Conservation (phyloP, 2,888 invertebrate species). For the Caenorhabditis japonica region DNA sequence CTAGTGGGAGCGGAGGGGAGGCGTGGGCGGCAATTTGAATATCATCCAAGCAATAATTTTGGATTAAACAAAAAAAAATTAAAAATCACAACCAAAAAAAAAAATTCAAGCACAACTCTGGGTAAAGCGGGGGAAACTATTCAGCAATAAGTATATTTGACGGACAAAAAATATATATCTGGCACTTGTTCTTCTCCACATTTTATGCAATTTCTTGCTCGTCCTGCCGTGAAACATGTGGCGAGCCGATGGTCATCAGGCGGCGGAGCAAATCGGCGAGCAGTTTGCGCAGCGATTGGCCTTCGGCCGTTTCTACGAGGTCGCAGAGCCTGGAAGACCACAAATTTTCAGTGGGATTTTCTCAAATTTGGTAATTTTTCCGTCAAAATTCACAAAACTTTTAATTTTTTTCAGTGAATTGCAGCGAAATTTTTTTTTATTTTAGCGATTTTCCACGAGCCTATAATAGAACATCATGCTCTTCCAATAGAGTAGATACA, state of each 20-base stretch:
- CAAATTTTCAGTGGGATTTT: not conserved
- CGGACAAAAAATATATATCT: too few species aligned
- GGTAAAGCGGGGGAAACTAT: not conserved
- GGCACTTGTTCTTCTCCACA: too few species aligned
- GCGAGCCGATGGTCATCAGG: not conserved
- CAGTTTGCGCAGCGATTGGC: slow-evolving; percentile 41
- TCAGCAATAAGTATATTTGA: not conserved
- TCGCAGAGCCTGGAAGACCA: slow-evolving; percentile 53
- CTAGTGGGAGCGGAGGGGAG: not conserved
- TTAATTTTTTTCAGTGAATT: too few species aligned
- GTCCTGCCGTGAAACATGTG: too few species aligned
- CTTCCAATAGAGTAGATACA: too few species aligned
- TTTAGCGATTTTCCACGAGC: too few species aligned
- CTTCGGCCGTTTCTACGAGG: slow-evolving; percentile 61
- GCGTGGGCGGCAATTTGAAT: too few species aligned
- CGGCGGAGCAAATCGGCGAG: slow-evolving; percentile 44
- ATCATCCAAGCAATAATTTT: too few species aligned
- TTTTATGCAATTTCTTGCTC: too few species aligned
- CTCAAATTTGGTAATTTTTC: not conserved
- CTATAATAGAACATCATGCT: too few species aligned
- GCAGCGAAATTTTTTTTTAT: too few species aligned
- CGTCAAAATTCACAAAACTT: too few species aligned
- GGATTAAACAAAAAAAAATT: not conserved
- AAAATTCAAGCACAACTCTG: slow-evolving; percentile 1
- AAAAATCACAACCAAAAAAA: slow-evolving; percentile 15